Percentiles rank a stretch among this genome's conserved stretches.
These are phyloP conservation scores for Rhimphoctona megacephalus DNA, from an alignment of 2,888 invertebrate species.

Conservation along the genomic window DNA sequence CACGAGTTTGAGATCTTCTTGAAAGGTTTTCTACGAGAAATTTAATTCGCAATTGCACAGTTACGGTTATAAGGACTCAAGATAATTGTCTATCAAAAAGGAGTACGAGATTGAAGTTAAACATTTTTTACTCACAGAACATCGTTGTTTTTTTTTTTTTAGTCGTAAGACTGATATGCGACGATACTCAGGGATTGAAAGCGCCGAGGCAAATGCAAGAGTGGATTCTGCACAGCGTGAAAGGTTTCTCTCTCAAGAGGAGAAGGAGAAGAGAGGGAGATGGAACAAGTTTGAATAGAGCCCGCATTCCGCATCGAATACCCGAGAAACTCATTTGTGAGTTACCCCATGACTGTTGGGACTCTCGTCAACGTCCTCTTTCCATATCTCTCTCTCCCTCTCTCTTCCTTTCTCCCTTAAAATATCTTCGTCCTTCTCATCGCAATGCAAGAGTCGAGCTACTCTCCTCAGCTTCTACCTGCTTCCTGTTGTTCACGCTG, in stretches of 20 bases:
- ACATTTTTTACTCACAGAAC: constrained; percentile 6
- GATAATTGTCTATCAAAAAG: neutral
- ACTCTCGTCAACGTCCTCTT: constrained; percentile 50
- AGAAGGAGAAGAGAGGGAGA: constrained; percentile 52
- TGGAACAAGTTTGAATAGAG: constrained; percentile 79
- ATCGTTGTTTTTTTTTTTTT: neutral
- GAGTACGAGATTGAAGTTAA: neutral
- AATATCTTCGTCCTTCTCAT: constrained; percentile 23
- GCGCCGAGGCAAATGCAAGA: constrained; percentile 14
- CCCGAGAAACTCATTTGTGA: constrained; percentile 82
- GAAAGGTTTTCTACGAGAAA: neutral
- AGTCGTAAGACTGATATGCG: constrained; percentile 2
- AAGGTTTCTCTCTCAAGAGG: constrained; percentile 17
- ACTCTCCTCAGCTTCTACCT: constrained; percentile 38
- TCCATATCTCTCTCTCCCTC: constrained; percentile 27
- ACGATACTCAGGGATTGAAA: constrained; percentile 1
- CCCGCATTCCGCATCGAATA: constrained; percentile 81
- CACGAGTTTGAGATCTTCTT: neutral
- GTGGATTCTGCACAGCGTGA: constrained; percentile 20
- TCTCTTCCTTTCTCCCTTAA: constrained; percentile 28
- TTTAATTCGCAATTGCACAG: neutral
- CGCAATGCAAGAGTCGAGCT: constrained; percentile 38
- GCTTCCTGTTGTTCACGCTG: constrained; percentile 46
- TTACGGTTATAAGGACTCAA: neutral
- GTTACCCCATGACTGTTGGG: constrained; percentile 74